A percentile compares a stretch with the other conserved stretches of the same genome.
Evolutionary conservation across 2,888 invertebrate genomes (phyloP).

Genomic region (Dasysyrphus tricinctus): DNA sequence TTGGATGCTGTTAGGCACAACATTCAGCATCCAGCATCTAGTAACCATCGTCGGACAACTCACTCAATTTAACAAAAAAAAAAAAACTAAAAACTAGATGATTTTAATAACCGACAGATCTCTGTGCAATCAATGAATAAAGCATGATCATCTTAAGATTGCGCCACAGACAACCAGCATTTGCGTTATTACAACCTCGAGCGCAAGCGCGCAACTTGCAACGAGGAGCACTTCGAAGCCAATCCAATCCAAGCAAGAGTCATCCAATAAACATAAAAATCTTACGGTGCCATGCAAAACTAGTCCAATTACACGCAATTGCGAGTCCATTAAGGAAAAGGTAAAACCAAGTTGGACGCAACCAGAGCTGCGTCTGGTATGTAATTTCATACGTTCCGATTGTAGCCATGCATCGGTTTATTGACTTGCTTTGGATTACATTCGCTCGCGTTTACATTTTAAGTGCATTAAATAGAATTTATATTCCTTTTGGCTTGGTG

Average conservation of each 20-base stretch:
- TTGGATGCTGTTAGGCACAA: constrained; percentile 16
- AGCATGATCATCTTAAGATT: constrained; percentile 58
- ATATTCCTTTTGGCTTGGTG: constrained; percentile 29
- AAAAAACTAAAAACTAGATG: constrained; percentile 50
- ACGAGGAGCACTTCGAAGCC: constrained; percentile 7
- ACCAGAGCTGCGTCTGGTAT: constrained; percentile 48
- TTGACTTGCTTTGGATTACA: constrained; percentile 64
- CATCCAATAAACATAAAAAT: constrained; percentile 72
- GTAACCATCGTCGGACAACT: background rate
- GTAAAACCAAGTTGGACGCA: constrained; percentile 45
- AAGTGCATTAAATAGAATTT: constrained; percentile 58
- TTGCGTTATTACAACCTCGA: constrained; percentile 36
- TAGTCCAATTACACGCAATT: constrained; percentile 74
- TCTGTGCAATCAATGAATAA: constrained; percentile 47
- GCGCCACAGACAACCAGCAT: constrained; percentile 41
- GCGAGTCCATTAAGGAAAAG: constrained; percentile 72
- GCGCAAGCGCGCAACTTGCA: constrained; percentile 29
- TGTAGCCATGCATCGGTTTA: constrained; percentile 62
- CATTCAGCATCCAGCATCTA: background rate
- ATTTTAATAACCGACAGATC: constrained; percentile 55
- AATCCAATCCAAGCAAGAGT: constrained; percentile 44
- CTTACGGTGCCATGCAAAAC: constrained; percentile 72
- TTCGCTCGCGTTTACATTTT: constrained; percentile 51
- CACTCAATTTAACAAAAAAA: background rate
- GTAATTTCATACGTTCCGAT: constrained; percentile 72